Evolutionary conservation across 1,140 invertebrate genomes (phyloP), one percentile per base, ranked within the genome.

Genomic region (Yoshiicerus persimilis): DNA sequence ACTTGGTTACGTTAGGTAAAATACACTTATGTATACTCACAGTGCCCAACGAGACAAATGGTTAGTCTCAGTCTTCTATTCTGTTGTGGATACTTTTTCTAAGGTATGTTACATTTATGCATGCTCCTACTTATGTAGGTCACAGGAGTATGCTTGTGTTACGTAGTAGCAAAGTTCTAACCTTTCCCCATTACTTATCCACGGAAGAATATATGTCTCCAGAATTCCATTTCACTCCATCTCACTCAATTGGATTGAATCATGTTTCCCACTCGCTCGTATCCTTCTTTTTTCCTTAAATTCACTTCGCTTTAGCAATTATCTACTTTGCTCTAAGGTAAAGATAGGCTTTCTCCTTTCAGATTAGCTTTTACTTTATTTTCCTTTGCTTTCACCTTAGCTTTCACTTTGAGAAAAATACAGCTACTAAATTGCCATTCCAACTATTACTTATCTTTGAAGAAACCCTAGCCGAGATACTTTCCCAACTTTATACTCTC

Each of bases 241-340:
- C 32, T n/a, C 32, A 80, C 34, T 80, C 75, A 34, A 80, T 80
- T 80, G 75, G 32, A 80, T 80, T 80, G 30, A 80, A 80, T 80
- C 75, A 80, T 80, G 75, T 34, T 80, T 80, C 75, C 64, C 64
- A 36, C 75, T 77, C 70, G 9, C 75, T 38, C 75, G 20, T 38
- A 20, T 20, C 75, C 32, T n/a, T 32, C 66, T 80, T 80, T 23
- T 80, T 80, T 38, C 32, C 75, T 80, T 38, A 70, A 70, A 80
- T 80, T 80, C 75, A 80, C 75, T 80, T 80, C 32, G 75, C 30
- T 80, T 80, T 80, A 36, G 20, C 32, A 80, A 80, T 38, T 80
- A 80, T 80, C 75, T 80, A 23, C 75, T 80, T 80, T 80, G 75
- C 75, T 80, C 75, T 38, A 80, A 80, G 75, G 75, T 80, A 36